Evolutionary conservation across 2,797 vertebrate species (phyloP), one percentile per base, ranked within the genome.

Genomic region (Masticophis lateralis): DNA sequence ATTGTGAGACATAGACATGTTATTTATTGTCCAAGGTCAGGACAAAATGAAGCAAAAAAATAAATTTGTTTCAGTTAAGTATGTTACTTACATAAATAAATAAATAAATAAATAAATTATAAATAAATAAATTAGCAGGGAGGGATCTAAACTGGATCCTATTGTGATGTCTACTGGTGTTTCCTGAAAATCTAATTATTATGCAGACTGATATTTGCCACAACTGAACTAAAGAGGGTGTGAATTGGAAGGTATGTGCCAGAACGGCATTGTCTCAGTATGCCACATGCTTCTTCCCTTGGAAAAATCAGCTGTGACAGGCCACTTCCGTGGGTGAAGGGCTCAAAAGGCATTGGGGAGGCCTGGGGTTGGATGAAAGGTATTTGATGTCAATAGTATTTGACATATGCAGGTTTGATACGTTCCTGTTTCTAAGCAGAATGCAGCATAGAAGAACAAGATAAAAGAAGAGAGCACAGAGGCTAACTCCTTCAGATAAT

Each of bases 291-390:
- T 98, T 98, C 96, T 96, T 97, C 96, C 95, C 93, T 96, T 94
- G 96, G 97, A 96, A 97, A 97, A 98, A 98, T 98, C 98, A 98
- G 96, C 97, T 97, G 97, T 98, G 98, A 98, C 98, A 98, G 98
- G 97, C 97, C 98, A 98, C 98, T 98, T 98, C 98, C 97, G 96
- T 94, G 69, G 94, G 95, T 94, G 96, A 96, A 93, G 95, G 93
- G 93, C 97, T 96, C 96, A 97, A 95, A 98, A 97, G 97, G 96
- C 43, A 83, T 95, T 93, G 90, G 95, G 95, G 94, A 95, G 96
- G 95, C 94, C 94, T 91, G 53, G 91, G 91, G 96, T 97, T 96
- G 94, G 93, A 97, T 97, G 97, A 97, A 97, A 98, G 96, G 94
- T 96, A 94, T 98, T 98, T 98, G 98, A 98, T 95, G 97, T 94